Evolutionary conservation across 2,113 vertebrate genomes (phyloP).

Genomic region (Ctenodactylus gundi): DNA sequence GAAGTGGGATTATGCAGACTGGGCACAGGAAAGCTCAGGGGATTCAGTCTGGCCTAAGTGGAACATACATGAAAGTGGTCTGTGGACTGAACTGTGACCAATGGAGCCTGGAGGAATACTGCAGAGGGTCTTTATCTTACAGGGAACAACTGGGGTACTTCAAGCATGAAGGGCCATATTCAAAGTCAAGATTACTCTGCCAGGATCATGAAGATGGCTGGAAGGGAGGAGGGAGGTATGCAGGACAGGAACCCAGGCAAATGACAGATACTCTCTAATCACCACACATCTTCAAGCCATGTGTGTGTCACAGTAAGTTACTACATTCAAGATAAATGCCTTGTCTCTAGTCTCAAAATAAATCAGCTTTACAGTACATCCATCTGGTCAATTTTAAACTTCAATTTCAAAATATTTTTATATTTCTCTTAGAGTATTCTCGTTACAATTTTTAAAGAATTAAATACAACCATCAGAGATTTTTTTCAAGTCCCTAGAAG

Average conservation of each 20-base stretch:
- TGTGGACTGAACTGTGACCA: not conserved
- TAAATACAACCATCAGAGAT: not conserved
- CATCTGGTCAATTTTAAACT: not conserved
- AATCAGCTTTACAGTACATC: not conserved
- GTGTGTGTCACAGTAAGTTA: slow-evolving; percentile 1
- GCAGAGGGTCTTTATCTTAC: not conserved
- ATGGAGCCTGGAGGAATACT: fast-evolving
- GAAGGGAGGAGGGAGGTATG: not conserved
- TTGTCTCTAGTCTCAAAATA: not conserved
- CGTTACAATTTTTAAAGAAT: slow-evolving; percentile 39
- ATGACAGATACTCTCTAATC: too few species aligned
- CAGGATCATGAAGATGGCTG: not conserved
- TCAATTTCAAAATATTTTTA: slow-evolving; percentile 23
- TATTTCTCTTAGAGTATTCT: not conserved
- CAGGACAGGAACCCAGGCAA: not conserved
- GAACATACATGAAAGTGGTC: not conserved
- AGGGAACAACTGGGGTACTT: fast-evolving
- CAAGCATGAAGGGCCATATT: not conserved
- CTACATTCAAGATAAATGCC: not conserved
- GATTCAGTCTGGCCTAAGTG: not conserved
- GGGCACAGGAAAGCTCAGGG: not conserved
- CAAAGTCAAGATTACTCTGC: not conserved
- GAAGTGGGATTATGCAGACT: not conserved
- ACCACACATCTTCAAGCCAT: not conserved
- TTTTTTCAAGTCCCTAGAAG: not conserved